Percentiles rank a stretch among this genome's conserved stretches.
phyloP scores from a whole-genome alignment of 35 echinoderm and acorn worm species.

The Heliocidaris tuberculata region DNA sequence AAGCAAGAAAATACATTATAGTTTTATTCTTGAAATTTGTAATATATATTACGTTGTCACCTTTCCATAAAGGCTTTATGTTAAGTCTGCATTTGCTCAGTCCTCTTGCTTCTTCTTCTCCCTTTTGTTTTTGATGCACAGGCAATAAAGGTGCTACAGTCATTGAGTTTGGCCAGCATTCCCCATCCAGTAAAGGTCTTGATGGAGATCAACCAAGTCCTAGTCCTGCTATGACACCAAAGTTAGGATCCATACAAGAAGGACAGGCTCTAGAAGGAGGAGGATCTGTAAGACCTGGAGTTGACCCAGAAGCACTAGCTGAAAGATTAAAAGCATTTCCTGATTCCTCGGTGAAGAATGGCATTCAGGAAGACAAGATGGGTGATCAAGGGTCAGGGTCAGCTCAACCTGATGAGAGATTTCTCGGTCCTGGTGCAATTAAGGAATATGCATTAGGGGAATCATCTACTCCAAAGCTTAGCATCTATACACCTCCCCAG shows the following conservation, averaged over 20 bases:
- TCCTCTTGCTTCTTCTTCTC: background rate
- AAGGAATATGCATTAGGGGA: background rate
- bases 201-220: background rate
- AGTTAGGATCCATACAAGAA: constrained; percentile 8
- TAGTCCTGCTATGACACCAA: background rate
- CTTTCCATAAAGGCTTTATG: background rate
- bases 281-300: background rate
- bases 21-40: background rate
- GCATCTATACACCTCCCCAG: background rate
- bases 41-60: background rate
- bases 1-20: background rate
- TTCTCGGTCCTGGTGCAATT: background rate
- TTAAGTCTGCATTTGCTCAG: background rate
- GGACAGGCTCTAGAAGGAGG: background rate
- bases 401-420: background rate
- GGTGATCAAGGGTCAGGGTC: background rate
- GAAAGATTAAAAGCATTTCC: constrained; percentile 8
- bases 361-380: background rate
- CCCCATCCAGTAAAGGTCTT: background rate
- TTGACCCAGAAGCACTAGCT: background rate
- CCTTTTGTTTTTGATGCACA: background rate
- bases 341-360: background rate
- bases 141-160: background rate
- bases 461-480: background rate
- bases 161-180: background rate